phyloP scores from a whole-genome alignment of 2,888 invertebrate genomes.

The Gerosis bhagava region DNA sequence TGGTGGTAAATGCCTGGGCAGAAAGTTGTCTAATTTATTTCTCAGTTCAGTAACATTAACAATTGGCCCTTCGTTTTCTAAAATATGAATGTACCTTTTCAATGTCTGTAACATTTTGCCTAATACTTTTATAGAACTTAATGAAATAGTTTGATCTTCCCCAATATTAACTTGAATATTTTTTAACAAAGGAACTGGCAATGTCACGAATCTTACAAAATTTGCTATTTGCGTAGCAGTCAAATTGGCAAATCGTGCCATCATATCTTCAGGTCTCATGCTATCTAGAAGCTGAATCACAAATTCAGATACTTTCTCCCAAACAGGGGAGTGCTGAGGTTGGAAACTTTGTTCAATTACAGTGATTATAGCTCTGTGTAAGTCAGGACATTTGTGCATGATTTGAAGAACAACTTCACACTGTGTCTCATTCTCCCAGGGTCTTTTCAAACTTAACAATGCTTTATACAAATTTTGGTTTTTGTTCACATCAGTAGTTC shows the following conservation, averaged over 20 bases:
- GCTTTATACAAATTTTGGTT: slow-evolving; percentile 85
- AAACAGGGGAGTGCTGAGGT: slow-evolving; percentile 79
- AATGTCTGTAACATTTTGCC: slow-evolving; percentile 80
- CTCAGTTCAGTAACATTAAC: slow-evolving; percentile 53
- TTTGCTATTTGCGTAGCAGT: slow-evolving; percentile 76
- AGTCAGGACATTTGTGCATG: slow-evolving; percentile 86
- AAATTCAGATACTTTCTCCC: slow-evolving; percentile 76
- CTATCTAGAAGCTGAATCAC: slow-evolving; percentile 64
- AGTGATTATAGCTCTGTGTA: slow-evolving; percentile 84
- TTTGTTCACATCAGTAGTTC: slow-evolving; percentile 80
- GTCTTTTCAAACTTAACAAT: slow-evolving; percentile 84
- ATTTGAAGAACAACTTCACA: slow-evolving; percentile 84
- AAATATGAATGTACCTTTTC: slow-evolving; percentile 74
- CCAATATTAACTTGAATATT: slow-evolving; percentile 56
- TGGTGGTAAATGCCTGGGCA: slow-evolving; percentile 69
- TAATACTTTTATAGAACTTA: slow-evolving; percentile 74
- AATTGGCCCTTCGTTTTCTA: slow-evolving; percentile 58
- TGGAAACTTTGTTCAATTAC: slow-evolving; percentile 83
- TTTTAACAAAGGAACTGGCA: slow-evolving; percentile 77
- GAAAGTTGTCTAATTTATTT: slow-evolving; percentile 65
- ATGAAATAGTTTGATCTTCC: slow-evolving; percentile 62
- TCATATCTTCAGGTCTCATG: slow-evolving; percentile 74
- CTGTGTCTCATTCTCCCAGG: slow-evolving; percentile 87
- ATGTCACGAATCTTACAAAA: slow-evolving; percentile 70
- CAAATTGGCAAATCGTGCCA: slow-evolving; percentile 67